Base-by-base conservation (phyloP, 2,113 vertebrate genomes). In the Vireo altiloquus region DNA sequence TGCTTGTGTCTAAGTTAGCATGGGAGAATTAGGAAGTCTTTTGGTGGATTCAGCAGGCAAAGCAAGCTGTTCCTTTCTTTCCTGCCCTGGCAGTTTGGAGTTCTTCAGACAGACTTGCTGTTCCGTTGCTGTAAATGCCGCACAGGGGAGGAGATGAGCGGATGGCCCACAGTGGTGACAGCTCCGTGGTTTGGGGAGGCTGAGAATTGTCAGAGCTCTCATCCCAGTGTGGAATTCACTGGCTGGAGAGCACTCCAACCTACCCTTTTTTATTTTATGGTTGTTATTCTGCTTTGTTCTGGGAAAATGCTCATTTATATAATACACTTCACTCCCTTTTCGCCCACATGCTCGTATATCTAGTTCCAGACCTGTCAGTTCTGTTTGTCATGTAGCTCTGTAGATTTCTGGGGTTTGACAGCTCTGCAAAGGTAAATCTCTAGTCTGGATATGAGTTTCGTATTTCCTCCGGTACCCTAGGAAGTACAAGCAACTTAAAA, bases 311-410 rank as follows among this genome's bases (percentile, higher is more conserved):
- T 54, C 7, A 1, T 64, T 86, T 89, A 33, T 77, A 39, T 77
- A 44, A 40, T 60, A 31, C 1, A 30, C 35, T 78, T 76, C 7
- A 10, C 68, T 83, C 65, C 31, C 16, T 78, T 76, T 68, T 86
- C 47, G 59, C 61, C 35, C 46, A 46, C 5, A 0, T 53, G 15
- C 22, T 92, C 0, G 0, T 46, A 20, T 61, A n/a, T 20, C 9
- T 37, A 21, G n/a, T 72, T 65, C 37, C 66, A 82, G 57, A 76
- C 68, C n/a, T 90, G 33, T 57, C 74, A 60, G 37, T 76, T 94
- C 64, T 81, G 21, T 81, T 56, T 90, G 40, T 76, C 22, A 3
- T 33, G 10, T 46, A 65, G 23, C 30, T 75, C 3, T 66, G 8
- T 59, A 71, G 39, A 54, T 85, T 87, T 65, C 47, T 66, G 42